Evolutionary conservation across 2,113 vertebrate genomes (phyloP).

Genomic region (Leucoraja erinaceus): DNA sequence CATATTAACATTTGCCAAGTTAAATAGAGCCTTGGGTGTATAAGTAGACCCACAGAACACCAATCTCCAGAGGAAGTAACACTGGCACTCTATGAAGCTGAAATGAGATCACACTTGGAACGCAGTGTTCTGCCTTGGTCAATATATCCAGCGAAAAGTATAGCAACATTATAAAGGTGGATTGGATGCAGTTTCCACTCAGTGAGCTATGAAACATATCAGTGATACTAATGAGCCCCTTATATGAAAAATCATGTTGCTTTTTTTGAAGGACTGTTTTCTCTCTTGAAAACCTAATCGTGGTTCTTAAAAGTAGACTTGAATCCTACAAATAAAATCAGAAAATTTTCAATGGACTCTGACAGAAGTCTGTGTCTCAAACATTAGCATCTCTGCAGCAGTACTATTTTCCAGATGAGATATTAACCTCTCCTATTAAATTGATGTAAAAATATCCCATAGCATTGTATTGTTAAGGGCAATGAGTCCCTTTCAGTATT

Average conservation of each 20-base stretch:
- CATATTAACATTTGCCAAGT: background rate
- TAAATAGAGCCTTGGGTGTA: background rate
- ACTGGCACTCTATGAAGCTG: slow-evolving; percentile 5
- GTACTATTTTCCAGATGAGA: background rate
- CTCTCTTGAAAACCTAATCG: background rate
- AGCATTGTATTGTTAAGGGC: background rate
- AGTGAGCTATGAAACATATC: background rate
- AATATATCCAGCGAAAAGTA: background rate
- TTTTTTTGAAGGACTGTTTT: background rate
- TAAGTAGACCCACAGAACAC: background rate
- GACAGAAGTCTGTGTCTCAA: background rate
- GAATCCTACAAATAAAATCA: background rate
- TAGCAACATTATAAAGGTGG: background rate
- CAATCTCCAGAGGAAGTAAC: background rate
- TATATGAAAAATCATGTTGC: background rate
- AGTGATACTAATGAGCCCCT: background rate
- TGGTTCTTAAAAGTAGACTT: background rate
- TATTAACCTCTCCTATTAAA: background rate
- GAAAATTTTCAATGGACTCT: background rate
- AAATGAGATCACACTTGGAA: slow-evolving; percentile 22
- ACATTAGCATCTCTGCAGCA: background rate
- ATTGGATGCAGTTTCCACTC: background rate
- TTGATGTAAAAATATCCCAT: background rate
- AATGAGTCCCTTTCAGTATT: background rate
- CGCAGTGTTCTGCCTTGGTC: background rate